Conservation (phyloP, 2,888 invertebrate genomes). For the Julus scanicus region DNA sequence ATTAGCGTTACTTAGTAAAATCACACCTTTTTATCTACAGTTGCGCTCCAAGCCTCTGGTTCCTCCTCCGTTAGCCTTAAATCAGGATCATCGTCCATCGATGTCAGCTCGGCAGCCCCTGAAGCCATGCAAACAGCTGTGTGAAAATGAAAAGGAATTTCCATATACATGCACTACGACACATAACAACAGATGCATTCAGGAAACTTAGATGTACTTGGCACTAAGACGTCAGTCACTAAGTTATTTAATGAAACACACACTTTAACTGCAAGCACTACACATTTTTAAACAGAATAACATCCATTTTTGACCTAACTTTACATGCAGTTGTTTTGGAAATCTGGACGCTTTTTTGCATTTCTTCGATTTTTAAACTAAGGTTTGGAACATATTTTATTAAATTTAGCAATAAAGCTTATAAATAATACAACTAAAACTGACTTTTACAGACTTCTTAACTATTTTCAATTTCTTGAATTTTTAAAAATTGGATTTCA, state of each 20-base stretch:
- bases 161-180: not conserved
- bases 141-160: conserved; percentile 47
- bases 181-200: not conserved
- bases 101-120: conserved; percentile 64
- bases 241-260: not conserved
- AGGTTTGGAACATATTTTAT: too few species aligned
- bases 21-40: conserved; percentile 81
- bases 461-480: too few species aligned
- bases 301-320: not conserved
- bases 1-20: not conserved
- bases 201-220: not conserved
- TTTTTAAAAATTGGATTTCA: too few species aligned
- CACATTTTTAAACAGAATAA: not conserved
- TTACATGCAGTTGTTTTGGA: not conserved
- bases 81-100: conserved; percentile 83
- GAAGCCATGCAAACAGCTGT: conserved; percentile 53
- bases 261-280: not conserved
- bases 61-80: conserved; percentile 85
- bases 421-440: too few species aligned
- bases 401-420: too few species aligned
- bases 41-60: conserved; percentile 93
- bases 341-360: too few species aligned
- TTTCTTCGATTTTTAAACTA: too few species aligned
- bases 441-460: too few species aligned
- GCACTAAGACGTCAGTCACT: not conserved